Evolutionary conservation across 1,140 invertebrate species (phyloP), one percentile per base, ranked within the genome.

Genomic region (Cotesia typhae): DNA sequence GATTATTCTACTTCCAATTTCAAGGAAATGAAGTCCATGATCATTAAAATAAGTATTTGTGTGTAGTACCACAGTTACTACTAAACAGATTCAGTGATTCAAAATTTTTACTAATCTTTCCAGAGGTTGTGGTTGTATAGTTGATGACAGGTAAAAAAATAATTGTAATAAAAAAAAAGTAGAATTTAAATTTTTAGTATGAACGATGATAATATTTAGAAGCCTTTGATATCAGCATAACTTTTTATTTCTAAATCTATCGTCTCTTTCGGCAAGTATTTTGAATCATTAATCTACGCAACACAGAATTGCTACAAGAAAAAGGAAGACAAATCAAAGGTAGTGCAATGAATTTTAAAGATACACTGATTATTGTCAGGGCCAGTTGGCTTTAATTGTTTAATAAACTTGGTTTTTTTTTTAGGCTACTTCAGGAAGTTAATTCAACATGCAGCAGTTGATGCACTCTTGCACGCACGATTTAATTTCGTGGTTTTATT

Each of bases 401-500:
- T 0, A 94, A 96, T 80, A 95, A 95, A 80, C 90, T 95, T 6
- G 92, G 93, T 53, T 85, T 93, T 57, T 87, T 96, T 53, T 93
- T 95, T 77, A 90, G 91, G 1, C 92, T 93, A 71, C 52, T 72
- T 36, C 71, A 72, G 28, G 96, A 94, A 82, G 87, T 90, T 52
- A 90, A 90, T 53, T 92, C 93, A 68, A 89, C 90, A 0, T n/a
- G 92, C 93, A 73, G 88, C 87, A 38, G 90, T n/a, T 5, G 17
- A 93, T 3, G 92, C 95, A 75, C 92, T 95, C 17, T 94, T 95
- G 14, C 94, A 95, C 80, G 91, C 93, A 37, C 92, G 96, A 70
- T 96, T 98, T 83, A 94, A 96, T 76, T 92, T 96, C 79, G 91
- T 95, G 7, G 95, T 97, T 81, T 87, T 96, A 67, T 90, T 97